Conservation (phyloP, 2,888 invertebrate species). For the Pterobdella sp. region DNA sequence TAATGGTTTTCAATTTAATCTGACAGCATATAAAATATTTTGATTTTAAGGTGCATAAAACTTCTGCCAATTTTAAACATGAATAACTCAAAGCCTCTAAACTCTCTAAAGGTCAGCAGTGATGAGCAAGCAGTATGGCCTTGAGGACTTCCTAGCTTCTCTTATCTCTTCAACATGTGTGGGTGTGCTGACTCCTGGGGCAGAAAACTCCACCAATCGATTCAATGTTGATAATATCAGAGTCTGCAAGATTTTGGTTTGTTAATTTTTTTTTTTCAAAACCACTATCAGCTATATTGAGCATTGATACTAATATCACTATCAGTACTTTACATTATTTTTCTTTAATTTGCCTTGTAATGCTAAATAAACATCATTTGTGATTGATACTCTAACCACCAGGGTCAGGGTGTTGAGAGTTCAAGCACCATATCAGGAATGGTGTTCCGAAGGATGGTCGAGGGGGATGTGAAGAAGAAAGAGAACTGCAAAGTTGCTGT, state of each 20-base stretch:
- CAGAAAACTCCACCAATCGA: conserved; percentile 69
- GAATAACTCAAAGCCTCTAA: too few species aligned
- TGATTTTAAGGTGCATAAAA: too few species aligned
- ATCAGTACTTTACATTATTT: neutral
- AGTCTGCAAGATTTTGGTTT: conserved; percentile 72
- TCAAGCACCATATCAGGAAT: conserved; percentile 80
- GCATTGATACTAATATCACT: conserved; percentile 2
- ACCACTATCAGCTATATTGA: too few species aligned
- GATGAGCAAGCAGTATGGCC: conserved; percentile 95
- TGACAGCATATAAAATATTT: too few species aligned
- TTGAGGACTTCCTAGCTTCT: conserved; percentile 81
- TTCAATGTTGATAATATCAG: conserved; percentile 97
- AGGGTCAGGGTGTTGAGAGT: conserved; percentile 68
- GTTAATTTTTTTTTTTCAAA: conserved; percentile 35
- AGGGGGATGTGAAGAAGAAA: conserved; percentile 74
- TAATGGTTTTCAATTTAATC: too few species aligned
- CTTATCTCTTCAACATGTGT: conserved; percentile 50
- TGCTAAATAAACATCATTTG: neutral
- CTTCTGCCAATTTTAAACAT: too few species aligned
- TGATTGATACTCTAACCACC: too few species aligned
- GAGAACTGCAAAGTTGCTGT: conserved; percentile 80
- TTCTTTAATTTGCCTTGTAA: neutral
- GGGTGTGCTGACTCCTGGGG: conserved; percentile 46
- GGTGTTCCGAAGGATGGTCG: conserved; percentile 92
- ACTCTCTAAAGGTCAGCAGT: conserved; percentile 63